Percentiles rank a stretch among this genome's conserved stretches.
Evolutionary conservation across 1,140 invertebrate species (phyloP).

Genomic region (Solen grandis): DNA sequence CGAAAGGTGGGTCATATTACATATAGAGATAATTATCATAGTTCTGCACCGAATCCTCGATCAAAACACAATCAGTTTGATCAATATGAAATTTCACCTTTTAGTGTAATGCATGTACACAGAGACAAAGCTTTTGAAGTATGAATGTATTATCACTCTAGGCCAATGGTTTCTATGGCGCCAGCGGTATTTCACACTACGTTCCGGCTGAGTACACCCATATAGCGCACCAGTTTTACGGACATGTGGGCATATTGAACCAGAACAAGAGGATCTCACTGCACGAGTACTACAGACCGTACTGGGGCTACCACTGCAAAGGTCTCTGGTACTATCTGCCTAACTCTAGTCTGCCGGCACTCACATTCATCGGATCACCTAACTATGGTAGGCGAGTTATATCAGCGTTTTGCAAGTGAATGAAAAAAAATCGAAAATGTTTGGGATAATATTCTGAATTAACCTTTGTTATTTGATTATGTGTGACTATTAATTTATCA

Average conservation of each 20-base stretch:
- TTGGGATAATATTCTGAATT: no score
- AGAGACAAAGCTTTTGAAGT: no score
- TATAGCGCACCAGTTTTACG: constrained; percentile 89
- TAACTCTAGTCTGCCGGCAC: constrained; percentile 84
- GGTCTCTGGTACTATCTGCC: constrained; percentile 95
- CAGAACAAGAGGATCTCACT: constrained; percentile 88
- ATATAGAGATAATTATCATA: no score
- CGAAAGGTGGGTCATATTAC: no score
- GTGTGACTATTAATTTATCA: no score
- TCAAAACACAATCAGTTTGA: no score
- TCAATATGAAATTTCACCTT: no score
- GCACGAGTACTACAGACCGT: constrained; percentile 90
- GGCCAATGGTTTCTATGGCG: constrained; percentile 95
- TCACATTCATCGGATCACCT: constrained; percentile 96
- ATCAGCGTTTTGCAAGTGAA: no score
- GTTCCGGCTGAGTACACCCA: constrained; percentile 96
- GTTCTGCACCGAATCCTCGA: no score
- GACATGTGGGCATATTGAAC: constrained; percentile 84
- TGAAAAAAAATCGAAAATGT: no score
- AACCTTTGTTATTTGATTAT: no score
- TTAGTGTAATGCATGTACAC: no score
- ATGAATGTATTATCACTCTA: constrained; percentile 81
- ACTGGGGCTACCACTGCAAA: constrained; percentile 99
- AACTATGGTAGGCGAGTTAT: constrained; percentile 99
- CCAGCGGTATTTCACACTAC: constrained; percentile 91